Evolutionary conservation across 2,113 vertebrate genomes (phyloP), one percentile per base, ranked within the genome.

Genomic region (Pygoscelis antarcticus): DNA sequence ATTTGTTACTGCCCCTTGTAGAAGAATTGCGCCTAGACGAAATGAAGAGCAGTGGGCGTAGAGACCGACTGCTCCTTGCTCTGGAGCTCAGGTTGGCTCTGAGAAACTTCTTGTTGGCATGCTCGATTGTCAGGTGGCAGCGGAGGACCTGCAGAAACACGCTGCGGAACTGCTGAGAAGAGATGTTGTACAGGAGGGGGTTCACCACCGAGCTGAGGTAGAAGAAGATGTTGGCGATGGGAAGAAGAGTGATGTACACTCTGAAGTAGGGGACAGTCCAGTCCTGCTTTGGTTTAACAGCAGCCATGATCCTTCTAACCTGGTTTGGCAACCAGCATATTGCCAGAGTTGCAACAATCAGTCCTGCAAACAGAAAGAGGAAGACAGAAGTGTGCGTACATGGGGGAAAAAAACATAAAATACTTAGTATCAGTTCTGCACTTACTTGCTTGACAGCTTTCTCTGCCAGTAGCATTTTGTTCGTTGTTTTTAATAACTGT

Each of bases 191-290:
- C 38, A 99, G 98, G 44, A 99, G 98, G 2, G 99, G 99, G 97
- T 99, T 99, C 93, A 99, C 84, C 70, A 99, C 99, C 0, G 99
- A 99, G 98, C 99, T 99, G 36, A 99, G 98, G 98, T 99, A 99
- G 98, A 99, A 99, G 98, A 99, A 99, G 76, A 97, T 98, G 95
- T 99, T 97, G 0, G 99, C 98, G 40, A 99, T 97, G 3, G 99
- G 99, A 8, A 99, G 98, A 13, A 99, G 98, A 42, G 11, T 96
- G 86, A 99, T 87, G 78, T 99, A 99, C 1, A 88, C 98, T 34
- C 6, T 89, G 97, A 99, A 99, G 97, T 98, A 99, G 19, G 87
- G 2, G 9, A 18, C 1, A 0, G 98, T 99, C 99, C 99, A 99
- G 52, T 92, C 36, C 8, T 98, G 97, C 95, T 99, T 99, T 11